Percentiles rank a stretch among this genome's conserved stretches.
phyloP scores from a whole-genome alignment of 2,888 invertebrate species.

The Seira musarum region DNA sequence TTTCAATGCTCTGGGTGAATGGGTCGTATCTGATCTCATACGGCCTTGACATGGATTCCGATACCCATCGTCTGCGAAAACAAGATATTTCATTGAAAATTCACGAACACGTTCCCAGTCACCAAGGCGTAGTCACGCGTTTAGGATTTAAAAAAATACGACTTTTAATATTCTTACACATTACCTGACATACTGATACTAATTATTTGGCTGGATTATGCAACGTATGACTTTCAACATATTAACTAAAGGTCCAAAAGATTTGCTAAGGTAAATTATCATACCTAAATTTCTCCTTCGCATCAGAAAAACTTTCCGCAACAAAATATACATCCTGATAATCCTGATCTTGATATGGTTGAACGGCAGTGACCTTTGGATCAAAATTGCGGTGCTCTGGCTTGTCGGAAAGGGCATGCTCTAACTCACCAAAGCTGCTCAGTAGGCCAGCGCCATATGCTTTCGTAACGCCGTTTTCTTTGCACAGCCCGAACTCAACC shows the following conservation, averaged over 20 bases:
- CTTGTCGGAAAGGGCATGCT: conserved; percentile 94
- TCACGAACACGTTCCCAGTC: no score
- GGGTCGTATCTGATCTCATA: conserved; percentile 98
- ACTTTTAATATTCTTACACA: no score
- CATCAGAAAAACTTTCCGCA: conserved; percentile 98
- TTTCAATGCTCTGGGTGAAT: conserved; percentile 97
- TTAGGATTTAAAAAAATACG: no score
- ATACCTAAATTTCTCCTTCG: conserved; percentile 71
- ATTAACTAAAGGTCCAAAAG: no score
- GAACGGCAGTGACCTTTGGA: conserved; percentile 90
- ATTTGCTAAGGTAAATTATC: conserved; percentile 2
- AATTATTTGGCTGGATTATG: no score
- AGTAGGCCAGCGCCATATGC: conserved; percentile 98
- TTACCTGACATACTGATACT: no score
- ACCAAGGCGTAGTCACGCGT: no score
- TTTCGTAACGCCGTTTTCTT: conserved; percentile 92
- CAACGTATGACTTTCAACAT: no score
- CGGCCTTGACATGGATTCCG: conserved; percentile 90
- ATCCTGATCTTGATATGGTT: conserved; percentile 84
- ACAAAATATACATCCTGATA: conserved; percentile 93
- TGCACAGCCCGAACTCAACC: conserved; percentile 98
- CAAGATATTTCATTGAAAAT: no score
- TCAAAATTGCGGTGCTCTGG: conserved; percentile 95
- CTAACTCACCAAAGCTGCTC: conserved; percentile 96
- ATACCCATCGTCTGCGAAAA: conserved; percentile 86